Percentiles rank a stretch among this genome's conserved stretches.
phyloP scores from a whole-genome alignment of 2,888 invertebrate genomes.

The Xestia rhomboidea region DNA sequence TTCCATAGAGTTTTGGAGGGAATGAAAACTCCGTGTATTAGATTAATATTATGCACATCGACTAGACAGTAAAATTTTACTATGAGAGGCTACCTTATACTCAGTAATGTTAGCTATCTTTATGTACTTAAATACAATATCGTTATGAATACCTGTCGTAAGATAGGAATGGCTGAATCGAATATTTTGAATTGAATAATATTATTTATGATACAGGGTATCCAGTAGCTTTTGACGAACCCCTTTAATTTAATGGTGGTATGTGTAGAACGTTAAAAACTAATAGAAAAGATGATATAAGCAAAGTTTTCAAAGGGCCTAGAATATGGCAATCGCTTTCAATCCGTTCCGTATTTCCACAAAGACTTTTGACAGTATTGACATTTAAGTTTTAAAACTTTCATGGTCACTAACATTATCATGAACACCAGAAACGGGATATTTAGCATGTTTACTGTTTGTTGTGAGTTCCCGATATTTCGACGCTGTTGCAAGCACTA shows the following conservation, averaged over 20 bases:
- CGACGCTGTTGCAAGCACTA: no score
- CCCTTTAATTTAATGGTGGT: neutral
- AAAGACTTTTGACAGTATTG: neutral
- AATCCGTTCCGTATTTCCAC: neutral
- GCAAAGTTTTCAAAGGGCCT: neutral
- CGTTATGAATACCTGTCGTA: slow-evolving; percentile 4
- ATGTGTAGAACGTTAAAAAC: neutral
- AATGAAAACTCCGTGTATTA: slow-evolving; percentile 29
- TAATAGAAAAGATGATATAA: neutral
- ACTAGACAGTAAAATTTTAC: slow-evolving; percentile 44
- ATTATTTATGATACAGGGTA: neutral
- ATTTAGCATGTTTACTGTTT: no score
- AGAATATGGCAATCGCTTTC: neutral
- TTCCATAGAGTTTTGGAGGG: slow-evolving; percentile 47
- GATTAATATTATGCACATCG: slow-evolving; percentile 42
- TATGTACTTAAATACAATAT: neutral
- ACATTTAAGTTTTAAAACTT: neutral
- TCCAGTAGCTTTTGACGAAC: neutral
- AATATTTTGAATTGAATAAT: neutral
- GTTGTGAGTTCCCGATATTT: no score
- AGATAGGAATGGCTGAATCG: neutral
- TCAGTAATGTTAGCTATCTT: neutral
- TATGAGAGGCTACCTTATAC: slow-evolving; percentile 18
- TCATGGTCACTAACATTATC: no score
- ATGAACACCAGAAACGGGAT: no score